Base-by-base conservation (phyloP, 1,140 invertebrate species). In the Bombus sibiricus region DNA sequence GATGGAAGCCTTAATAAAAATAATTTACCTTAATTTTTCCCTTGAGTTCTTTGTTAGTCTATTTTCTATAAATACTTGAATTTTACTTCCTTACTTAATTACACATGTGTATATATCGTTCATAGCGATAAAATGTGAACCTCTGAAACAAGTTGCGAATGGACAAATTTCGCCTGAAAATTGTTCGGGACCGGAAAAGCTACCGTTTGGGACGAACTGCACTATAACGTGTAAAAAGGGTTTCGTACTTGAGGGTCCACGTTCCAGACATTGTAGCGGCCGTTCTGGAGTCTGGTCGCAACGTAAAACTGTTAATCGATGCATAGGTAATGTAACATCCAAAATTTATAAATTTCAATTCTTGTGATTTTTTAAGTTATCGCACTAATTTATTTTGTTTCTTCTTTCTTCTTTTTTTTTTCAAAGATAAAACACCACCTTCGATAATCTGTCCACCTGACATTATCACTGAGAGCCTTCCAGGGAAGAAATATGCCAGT, bases 71-170 rank as follows among this genome's bases (percentile, higher is more conserved):
- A 53, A 53, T 53, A 53, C 18, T 53, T 8, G 5, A 18, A 22
- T 53, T 22, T 18, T 66, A 2, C n/a, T 2, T 34, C 0, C 32
- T 34, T 18, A 9, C 3, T 39, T 39, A 25, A 37, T 37, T 57
- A 37, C 8, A 37, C 5, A 10, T 28, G 1, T 41, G 22, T 53
- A 6, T 69, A 32, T 64, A 53, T 1, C 5, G 6, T n/a, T 75
- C n/a, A 47, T 87, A 97, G 96, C 95, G 71, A 96, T 97, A 34
- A 95, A 95, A 87, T 97, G 97, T 89, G 94, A 95, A 28, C 94
- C 96, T 32, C 81, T 97, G 41, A 93, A 95, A 18, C 89, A 94
- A 87, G 85, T 96, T 4, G 89, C 89, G 41, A 95, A 96, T 91
- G 96, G 96, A 28, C 86, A 89, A 22, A 93, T 96, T 39, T 92